Evolutionary conservation across 2,797 vertebrate species (phyloP).

Genomic region (Zenarchopterus dispar): DNA sequence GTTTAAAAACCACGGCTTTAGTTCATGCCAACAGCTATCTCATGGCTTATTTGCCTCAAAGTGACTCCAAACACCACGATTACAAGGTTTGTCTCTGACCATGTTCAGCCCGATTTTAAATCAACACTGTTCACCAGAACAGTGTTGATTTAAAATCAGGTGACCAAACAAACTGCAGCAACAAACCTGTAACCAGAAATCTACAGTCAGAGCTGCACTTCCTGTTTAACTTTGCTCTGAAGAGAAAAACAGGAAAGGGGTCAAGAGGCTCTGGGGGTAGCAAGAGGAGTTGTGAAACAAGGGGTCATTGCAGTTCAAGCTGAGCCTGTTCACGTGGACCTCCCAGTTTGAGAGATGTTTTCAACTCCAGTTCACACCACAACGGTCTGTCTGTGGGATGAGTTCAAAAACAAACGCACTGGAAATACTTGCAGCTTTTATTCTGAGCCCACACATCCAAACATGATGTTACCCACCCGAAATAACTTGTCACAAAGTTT

Average conservation of each 20-base stretch:
- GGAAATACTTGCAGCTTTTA: background rate
- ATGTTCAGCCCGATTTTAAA: no score
- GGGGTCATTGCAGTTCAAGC: constrained; percentile 59
- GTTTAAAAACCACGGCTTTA: no score
- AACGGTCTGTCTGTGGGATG: background rate
- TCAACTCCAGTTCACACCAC: constrained; percentile 16
- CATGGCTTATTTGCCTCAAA: no score
- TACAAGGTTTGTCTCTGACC: no score
- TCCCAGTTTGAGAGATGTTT: constrained; percentile 27
- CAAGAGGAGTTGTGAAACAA: constrained; percentile 16
- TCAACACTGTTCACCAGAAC: no score
- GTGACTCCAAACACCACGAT: no score
- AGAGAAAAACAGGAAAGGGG: background rate
- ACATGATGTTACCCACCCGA: no score
- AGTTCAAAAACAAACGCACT: no score
- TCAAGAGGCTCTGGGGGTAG: background rate
- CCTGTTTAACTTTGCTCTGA: background rate
- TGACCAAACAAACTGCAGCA: background rate
- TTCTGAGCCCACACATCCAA: no score
- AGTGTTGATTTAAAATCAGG: no score
- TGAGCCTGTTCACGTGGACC: constrained; percentile 9
- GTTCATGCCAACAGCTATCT: no score
- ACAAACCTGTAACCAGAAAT: background rate
- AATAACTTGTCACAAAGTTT: no score
- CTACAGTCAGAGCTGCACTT: background rate